Base-by-base conservation (phyloP, 2,888 invertebrate species). In the Rhopalosiphum nymphaeae region DNA sequence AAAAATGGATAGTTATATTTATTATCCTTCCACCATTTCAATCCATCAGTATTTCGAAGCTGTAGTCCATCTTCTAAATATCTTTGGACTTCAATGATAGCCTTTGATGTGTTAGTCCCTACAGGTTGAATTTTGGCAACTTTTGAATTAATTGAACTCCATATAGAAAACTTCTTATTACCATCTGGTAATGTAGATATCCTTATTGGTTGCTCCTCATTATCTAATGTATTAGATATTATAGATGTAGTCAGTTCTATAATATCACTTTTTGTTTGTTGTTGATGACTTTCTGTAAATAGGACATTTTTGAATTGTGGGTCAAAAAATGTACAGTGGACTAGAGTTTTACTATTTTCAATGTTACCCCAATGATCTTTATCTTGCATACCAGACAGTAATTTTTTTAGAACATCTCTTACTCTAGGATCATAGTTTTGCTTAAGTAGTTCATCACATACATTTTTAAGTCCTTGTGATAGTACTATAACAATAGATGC, bases 81-180 rank as follows among this genome's bases (percentile, higher is more conserved):
- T 13, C 53, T 88, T 53, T 88, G 88, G 3, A 88, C 88, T 13
- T 88, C 53, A 13, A 88, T 88, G 9, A 53, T 53, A 49, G 88
- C 90, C 5, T 11, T 90, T 21, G 90, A 90, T 3, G 90, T 90
- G 25, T 44, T 67, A 11, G 90, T 90, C 3, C 67, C 90, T 42
- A 21, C 3, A 67, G 90, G 67, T 90, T 90, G 67, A 42, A 90
- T 29, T 90, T 90, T 44, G 61, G 90, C 67, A 1, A 90, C 61
- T 46, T 67, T 90, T 44, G 46, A 90, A 46, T 90, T 25, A 25
- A 90, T 90, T 21, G 46, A 90, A 57, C 57, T 57, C 67, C 89
- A 93, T 25, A 93, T 85, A n/a, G 89, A 93, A 84, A 93, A 53
- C 13, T n/a, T 46, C 21, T 84, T 78, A 46, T 78, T n/a, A 89